Base-by-base conservation (phyloP, 2,888 invertebrate genomes). In the Heliconius ismenius region DNA sequence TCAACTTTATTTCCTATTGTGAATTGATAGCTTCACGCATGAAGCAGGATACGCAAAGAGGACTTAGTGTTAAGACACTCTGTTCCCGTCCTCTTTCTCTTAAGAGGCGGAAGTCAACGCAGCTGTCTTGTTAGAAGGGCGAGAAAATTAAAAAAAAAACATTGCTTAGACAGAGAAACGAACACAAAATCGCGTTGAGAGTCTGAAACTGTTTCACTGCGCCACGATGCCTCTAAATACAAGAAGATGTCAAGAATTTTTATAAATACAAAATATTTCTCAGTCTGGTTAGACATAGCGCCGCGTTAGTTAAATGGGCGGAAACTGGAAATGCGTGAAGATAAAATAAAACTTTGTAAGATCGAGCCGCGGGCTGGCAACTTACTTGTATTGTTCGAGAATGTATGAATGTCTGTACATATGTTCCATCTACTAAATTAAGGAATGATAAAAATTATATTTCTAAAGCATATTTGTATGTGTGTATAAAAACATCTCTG, bases 261-360 rank as follows among this genome's bases (percentile, higher is more conserved):
- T 36, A 32, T 36, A 24, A 65, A 32, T 36, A 36, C 76, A 65
- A n/a, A 32, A 11, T 36, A 65, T 65, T 65, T 36, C n/a, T 36
- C 36, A 65, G 65, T 65, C 36, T n/a, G n/a, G 3, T 65, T 36
- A 65, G 32, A 65, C 36, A 65, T 11, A 36, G 65, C 36, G n/a
- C 21, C 18, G 36, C 32, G 36, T 65, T 65, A 65, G 65, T 65
- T 65, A 65, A 65, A 65, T 65, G 65, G 65, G 36, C 36, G 65
- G 65, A 65, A 65, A 36, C 13, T 36, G 65, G 36, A 65, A 65
- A 36, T 65, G 65, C 36, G n/a, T 32, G 36, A 28, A 63, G 65
- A n/a, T n/a, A 36, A 65, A 36, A 65, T 36, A 65, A 65, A 64
- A 64, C 9, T 32, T 32, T 36, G 32, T n/a, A 36, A 64, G 36